Base-by-base conservation (phyloP, 2,113 vertebrate species). In the Rutilus rutilus region DNA sequence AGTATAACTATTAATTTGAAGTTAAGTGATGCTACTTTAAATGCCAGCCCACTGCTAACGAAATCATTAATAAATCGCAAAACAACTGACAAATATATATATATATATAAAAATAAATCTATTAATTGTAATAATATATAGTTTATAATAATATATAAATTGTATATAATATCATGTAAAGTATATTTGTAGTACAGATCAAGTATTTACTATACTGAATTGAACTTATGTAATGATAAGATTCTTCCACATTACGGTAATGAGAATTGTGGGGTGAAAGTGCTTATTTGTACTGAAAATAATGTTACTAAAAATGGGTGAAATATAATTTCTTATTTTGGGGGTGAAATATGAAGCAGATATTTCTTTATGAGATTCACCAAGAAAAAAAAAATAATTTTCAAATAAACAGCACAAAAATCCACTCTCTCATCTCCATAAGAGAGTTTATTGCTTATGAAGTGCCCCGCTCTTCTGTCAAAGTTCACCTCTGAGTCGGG, bases 401-500 rank as follows among this genome's bases (percentile, higher is more conserved):
- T 21, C 17, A 77, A 77, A 12, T 59, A 59, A 14, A 59, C 19
- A 23, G 45, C 30, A 39, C 21, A 17, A 10, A 27, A 64, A 80
- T 27, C 6, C 12, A 76, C 21, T 19, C 8, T 54, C 9, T 54
- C 25, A 27, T 54, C 45, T 62, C 54, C 52, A 42, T 21, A 1
- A 23, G 0, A 79, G 12, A 23, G 65, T 30, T 27, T n/a, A 30
- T 67, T 52, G 19, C 14, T 27, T 2, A 50, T 50, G 6, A 30
- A 77, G 6, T 2, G 4, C 73, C 11, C 42, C 1, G 23, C 25
- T 50, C 30, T 33, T 79, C 15, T 30, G 12, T 83, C 87, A 99
- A 0, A 99, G 96, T 86, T 99, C 98, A 0, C 95, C 96, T 89
- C 96, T 95, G 12, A 98, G 94, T 19, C 95, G 95, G 47, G 95